phyloP scores from a whole-genome alignment of 1,140 invertebrate species.

The Drosophila prosaltans region DNA sequence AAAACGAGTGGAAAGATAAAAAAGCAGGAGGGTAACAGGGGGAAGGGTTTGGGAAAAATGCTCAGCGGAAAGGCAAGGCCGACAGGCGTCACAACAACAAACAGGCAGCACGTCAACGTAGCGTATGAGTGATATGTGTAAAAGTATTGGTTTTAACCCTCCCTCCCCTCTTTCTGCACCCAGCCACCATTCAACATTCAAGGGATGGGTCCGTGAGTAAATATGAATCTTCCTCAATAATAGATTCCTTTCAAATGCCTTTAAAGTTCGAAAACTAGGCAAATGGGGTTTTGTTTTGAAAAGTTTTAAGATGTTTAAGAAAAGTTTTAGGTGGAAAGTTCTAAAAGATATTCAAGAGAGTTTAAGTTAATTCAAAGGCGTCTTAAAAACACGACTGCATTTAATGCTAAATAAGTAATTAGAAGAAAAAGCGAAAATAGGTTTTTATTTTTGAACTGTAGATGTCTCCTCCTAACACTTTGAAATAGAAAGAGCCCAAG shows the following conservation, averaged over 20 bases:
- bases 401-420: too few relatives aligned
- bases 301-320: too few relatives aligned
- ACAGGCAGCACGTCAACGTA: constrained; percentile 56
- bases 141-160: constrained; percentile 21
- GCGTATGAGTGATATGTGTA: constrained; percentile 67
- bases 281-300: not conserved
- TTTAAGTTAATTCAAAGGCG: too few relatives aligned
- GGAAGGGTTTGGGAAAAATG: not conserved
- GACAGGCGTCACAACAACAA: constrained; percentile 56
- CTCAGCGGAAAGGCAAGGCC: constrained; percentile 61
- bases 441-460: too few relatives aligned
- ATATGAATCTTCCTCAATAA: not conserved
- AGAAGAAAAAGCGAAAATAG: too few relatives aligned
- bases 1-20: constrained; percentile 20
- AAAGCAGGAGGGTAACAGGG: not conserved
- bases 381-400: too few relatives aligned
- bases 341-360: too few relatives aligned
- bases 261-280: not conserved
- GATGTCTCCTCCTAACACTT: too few relatives aligned
- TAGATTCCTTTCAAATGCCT: not conserved
- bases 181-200: not conserved
- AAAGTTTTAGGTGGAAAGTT: not conserved
- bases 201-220: not conserved
- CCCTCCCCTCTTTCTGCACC: not conserved
- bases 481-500: too few relatives aligned